Evolutionary conservation across 2,797 vertebrate species (phyloP).

Genomic region (Trematomus bernacchii): DNA sequence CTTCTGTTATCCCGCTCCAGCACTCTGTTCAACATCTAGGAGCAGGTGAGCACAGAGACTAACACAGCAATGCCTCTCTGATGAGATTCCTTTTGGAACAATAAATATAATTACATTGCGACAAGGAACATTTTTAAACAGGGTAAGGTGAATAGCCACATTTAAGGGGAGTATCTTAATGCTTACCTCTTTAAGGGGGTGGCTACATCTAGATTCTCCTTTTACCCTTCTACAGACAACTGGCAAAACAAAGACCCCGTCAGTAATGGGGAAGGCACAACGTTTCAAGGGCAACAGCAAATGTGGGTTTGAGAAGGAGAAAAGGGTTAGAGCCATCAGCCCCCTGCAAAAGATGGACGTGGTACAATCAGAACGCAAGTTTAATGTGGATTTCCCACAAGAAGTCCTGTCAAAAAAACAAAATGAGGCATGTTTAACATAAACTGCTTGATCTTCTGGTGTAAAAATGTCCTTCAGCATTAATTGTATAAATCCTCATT

Average conservation of each 20-base stretch:
- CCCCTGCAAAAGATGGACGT: constrained; percentile 32
- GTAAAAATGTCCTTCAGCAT: constrained; percentile 31
- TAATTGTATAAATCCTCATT: constrained; percentile 54
- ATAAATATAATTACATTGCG: background rate
- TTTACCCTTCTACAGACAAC: constrained; percentile 14
- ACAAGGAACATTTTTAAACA: background rate
- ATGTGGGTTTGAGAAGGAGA: constrained; percentile 28
- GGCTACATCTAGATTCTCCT: constrained; percentile 33
- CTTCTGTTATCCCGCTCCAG: constrained; percentile 42
- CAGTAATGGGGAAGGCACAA: constrained; percentile 41
- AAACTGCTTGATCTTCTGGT: constrained; percentile 32
- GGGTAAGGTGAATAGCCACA: background rate
- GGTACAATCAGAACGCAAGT: constrained; percentile 31
- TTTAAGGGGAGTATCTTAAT: background rate
- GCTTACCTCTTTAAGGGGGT: constrained; percentile 11
- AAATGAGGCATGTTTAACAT: background rate
- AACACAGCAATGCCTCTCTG: background rate
- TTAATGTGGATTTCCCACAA: constrained; percentile 37
- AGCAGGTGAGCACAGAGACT: constrained; percentile 28
- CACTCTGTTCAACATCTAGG: constrained; percentile 40
- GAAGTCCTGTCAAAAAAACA: constrained; percentile 1
- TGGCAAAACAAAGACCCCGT: constrained; percentile 35
- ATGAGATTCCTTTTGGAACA: constrained; percentile 1
- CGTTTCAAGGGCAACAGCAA: constrained; percentile 26
- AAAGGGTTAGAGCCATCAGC: constrained; percentile 28